Percentiles rank a stretch among this genome's conserved stretches.
phyloP scores from a whole-genome alignment of 1,140 invertebrate genomes.

The Drosophila ercepeae region DNA sequence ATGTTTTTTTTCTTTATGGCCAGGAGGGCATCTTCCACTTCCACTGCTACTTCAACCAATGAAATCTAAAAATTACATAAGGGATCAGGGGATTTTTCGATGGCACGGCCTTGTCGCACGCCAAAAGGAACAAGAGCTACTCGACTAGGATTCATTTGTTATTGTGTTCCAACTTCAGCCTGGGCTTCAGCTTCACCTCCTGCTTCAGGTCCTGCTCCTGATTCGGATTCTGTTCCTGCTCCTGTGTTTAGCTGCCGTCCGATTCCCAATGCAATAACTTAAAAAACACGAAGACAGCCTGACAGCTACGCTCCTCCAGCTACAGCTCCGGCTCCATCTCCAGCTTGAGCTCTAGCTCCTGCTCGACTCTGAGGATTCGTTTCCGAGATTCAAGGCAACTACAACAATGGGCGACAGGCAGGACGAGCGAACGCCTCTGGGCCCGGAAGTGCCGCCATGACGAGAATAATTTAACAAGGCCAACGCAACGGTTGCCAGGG shows the following conservation, averaged over 20 bases:
- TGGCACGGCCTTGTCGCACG: constrained; percentile 62
- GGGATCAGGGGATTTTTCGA: constrained; percentile 78
- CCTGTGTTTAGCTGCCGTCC: constrained; percentile 77
- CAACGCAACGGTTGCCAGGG: constrained; percentile 45
- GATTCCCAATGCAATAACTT: constrained; percentile 83
- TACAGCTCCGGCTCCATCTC: constrained; percentile 33
- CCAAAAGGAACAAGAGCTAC: constrained; percentile 48
- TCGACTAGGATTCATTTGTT: constrained; percentile 73
- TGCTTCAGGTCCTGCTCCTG: constrained; percentile 16
- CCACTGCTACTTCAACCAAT: constrained; percentile 38
- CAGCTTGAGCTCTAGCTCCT: constrained; percentile 30
- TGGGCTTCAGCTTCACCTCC: constrained; percentile 11
- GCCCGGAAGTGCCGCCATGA: constrained; percentile 77
- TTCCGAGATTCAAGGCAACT: constrained; percentile 20
- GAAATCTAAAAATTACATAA: constrained; percentile 84
- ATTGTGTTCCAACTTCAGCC: constrained; percentile 47
- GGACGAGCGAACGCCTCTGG: constrained; percentile 43
- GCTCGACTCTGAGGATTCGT: constrained; percentile 23
- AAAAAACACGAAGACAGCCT: constrained; percentile 62
- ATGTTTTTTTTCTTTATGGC: constrained; percentile 13
- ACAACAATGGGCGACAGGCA: constrained; percentile 60
- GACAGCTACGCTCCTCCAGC: constrained; percentile 59
- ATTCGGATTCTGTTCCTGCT: constrained; percentile 16
- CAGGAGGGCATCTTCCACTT: not conserved
- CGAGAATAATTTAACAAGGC: constrained; percentile 78